Conservation (phyloP, 2,888 invertebrate species). For the Stramonita haemastoma region DNA sequence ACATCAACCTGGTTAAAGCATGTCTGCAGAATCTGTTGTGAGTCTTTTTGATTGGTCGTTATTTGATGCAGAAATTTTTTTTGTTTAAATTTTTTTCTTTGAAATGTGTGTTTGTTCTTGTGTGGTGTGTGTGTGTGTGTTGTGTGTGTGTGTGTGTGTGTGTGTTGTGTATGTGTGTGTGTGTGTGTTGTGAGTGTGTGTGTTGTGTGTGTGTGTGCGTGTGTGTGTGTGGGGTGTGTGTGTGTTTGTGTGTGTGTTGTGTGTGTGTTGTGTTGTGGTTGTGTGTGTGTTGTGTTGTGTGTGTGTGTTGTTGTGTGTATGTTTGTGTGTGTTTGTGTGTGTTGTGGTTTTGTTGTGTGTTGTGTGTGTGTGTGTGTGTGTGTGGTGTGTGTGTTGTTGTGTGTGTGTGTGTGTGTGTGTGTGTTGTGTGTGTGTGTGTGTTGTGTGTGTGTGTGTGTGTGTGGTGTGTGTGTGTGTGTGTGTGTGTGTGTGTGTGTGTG, state of each 20-base stretch:
- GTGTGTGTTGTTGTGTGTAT: constrained; percentile 31
- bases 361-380: no score
- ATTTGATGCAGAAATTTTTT: background rate
- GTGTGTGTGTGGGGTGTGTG: no score
- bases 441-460: background rate
- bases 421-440: constrained; percentile 80
- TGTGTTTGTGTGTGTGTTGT: constrained; percentile 16
- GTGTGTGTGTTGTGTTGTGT: no score
- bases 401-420: constrained; percentile 72
- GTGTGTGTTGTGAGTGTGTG: no score
- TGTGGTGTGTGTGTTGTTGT: no score
- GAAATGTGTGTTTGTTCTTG: background rate
- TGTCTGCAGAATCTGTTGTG: constrained; percentile 94
- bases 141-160: no score
- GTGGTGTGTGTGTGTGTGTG: background rate
- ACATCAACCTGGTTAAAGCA: constrained; percentile 94
- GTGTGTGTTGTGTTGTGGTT: no score
- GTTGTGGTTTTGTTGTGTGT: no score
- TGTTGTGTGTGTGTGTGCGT: background rate
- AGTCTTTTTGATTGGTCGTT: constrained; percentile 58
- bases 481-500: background rate
- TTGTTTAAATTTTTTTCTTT: background rate
- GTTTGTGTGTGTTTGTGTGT: constrained; percentile 31
- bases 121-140: no score
- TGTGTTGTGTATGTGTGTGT: no score